Percentiles rank a stretch among this genome's conserved stretches.
These are phyloP conservation scores for Apamea epomidion DNA, from an alignment of 2,888 invertebrate species.

Conservation along the genomic window DNA sequence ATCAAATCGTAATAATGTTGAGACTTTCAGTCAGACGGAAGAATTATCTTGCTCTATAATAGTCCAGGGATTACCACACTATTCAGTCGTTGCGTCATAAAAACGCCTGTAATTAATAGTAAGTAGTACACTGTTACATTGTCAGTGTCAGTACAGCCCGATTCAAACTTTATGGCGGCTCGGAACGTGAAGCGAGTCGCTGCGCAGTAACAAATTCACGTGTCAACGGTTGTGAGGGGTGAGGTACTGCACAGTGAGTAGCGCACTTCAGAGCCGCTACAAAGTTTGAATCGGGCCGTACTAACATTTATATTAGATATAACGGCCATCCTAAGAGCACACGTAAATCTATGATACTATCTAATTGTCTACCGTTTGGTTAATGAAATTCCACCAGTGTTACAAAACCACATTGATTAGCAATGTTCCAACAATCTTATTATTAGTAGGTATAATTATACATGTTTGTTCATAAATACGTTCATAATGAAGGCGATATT, in stretches of 20 bases:
- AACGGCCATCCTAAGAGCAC: conserved; percentile 47
- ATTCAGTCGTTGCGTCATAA: conserved; percentile 68
- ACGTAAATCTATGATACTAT: conserved; percentile 51
- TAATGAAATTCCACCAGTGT: conserved; percentile 56
- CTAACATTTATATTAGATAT: conserved; percentile 36
- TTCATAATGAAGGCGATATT: conserved; percentile 18
- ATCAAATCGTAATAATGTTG: conserved; percentile 51
- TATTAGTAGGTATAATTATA: conserved; percentile 24
- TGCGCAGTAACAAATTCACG: not conserved
- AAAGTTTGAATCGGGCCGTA: not conserved
- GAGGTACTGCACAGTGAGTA: not conserved
- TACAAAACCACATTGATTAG: conserved; percentile 28
- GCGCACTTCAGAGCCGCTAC: not conserved
- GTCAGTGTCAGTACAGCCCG: conserved; percentile 14
- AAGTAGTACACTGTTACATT: conserved; percentile 54
- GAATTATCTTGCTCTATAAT: conserved; percentile 52
- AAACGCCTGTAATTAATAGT: conserved; percentile 62
- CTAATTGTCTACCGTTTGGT: conserved; percentile 41
- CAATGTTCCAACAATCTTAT: conserved; percentile 22
- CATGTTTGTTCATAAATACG: not conserved
- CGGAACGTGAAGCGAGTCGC: not conserved
- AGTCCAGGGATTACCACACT: conserved; percentile 63
- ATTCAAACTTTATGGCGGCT: not conserved
- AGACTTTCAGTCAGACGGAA: conserved; percentile 63
- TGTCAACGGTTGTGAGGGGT: not conserved